Base-by-base conservation (phyloP, 2,888 invertebrate species). In the Catocala fraxini region DNA sequence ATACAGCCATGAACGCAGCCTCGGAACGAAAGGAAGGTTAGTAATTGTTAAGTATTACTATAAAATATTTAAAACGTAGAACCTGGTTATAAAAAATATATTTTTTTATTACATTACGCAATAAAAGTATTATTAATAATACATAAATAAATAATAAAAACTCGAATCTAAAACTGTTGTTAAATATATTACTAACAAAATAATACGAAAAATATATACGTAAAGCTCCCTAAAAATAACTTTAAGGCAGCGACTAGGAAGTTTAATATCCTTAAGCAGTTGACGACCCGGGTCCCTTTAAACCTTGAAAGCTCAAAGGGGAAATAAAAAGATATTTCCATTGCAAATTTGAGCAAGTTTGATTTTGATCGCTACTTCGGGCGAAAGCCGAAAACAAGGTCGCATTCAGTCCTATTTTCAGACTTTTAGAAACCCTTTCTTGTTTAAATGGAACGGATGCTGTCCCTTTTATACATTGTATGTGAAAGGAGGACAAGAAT, bases 311-410 rank as follows among this genome's bases (percentile, higher is more conserved):
- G 84, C 85, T 88, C 85, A 85, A 88, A 89, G 85, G 84, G 84
- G 82, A 88, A 88, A 89, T 89, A 89, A 89, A 89, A 89, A 88
- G 83, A 82, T 82, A 90, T 90, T 90, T 82, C 87, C 86, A 85
- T 87, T 87, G 86, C 85, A 87, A 87, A 87, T 85, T 86, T 78
- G 78, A 74, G 72, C 79, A 86, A 86, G 85, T 88, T 89, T 87
- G 85, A 85, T 88, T 87, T 86, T 84, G 87, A 88, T 88, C 84
- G 87, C 80, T 84, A 80, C 85, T 87, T 81, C 66, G 81, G 77
- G 77, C 77, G 75, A 69, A 79, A 78, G 78, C 74, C 82, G 77
- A 79, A 78, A 83, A 84, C 83, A 83, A 80, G 80, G 72, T 79
- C 71, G 78, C 63, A 64, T 60, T 63, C 57, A 65, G 52, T 59